Base-by-base conservation (phyloP, 2,797 vertebrate species). In the Tarsius wallacei region DNA sequence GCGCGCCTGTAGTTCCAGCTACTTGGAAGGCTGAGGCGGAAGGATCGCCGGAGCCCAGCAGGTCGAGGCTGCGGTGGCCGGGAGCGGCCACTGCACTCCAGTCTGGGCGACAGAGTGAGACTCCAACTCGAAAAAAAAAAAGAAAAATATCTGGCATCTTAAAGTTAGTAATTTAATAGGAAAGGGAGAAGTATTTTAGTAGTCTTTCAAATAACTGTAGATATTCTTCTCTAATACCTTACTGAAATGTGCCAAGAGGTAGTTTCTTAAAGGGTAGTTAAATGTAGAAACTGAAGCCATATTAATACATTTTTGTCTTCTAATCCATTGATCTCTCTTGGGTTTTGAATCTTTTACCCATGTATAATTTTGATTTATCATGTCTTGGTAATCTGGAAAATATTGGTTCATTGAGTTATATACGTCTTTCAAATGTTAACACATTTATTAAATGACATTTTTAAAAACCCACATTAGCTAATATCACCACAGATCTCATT, bases 321-420 rank as follows among this genome's bases (percentile, higher is more conserved):
- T 84, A 61, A 53, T 77, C 51, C 87, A 21, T 36, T 90, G 19
- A 17, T 42, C 14, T 61, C 6, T 70, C 53, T 31, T 42, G 0
- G 19, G 24, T 64, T 71, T 93, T 78, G 71, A 77, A 22, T 80
- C n/a, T 86, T 90, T 63, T 80, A 61, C 21, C 33, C 36, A 17
- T 51, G 57, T 14, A 28, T 49, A 33, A 71, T 80, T 78, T 47
- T 33, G 14, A 71, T 55, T 49, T 26, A 55, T 63, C 11, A 53
- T 73, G 73, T 33, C 28, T 42, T 91, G 13, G 22, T 59, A 16
- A 89, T 57, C 82, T 47, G 77, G 33, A 57, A 74, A 83, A 82
- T 74, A 53, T 33, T 89, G 86, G 22, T 49, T 88, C 57, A 15
- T n/a, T 88, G 71, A 93, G 71, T 82, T 71, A 42, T 73, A 47